Evolutionary conservation across 2,888 invertebrate genomes (phyloP).

Genomic region (Synergus umbraculus): DNA sequence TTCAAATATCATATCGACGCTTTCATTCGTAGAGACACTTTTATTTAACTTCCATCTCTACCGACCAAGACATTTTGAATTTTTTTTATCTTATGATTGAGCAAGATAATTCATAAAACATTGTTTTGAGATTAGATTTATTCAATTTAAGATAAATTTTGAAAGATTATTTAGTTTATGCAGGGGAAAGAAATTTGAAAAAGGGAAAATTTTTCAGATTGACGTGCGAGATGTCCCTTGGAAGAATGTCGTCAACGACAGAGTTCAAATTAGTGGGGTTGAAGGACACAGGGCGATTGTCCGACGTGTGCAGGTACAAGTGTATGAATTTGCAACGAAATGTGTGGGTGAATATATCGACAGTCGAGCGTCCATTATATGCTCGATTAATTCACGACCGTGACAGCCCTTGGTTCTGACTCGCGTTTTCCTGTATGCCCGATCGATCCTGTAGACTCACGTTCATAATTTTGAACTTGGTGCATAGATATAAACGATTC

Average conservation of each 20-base stretch:
- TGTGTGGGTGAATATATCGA: slow-evolving; percentile 63
- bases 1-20: slow-evolving; percentile 14
- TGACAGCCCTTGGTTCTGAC: slow-evolving; percentile 65
- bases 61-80: neutral
- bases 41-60: neutral
- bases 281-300: slow-evolving; percentile 62
- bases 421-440: slow-evolving; percentile 51
- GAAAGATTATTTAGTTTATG: neutral
- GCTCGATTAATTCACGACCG: slow-evolving; percentile 76
- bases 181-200: neutral
- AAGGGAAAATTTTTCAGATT: neutral
- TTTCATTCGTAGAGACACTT: neutral
- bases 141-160: neutral
- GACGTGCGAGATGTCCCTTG: slow-evolving; percentile 39
- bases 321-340: slow-evolving; percentile 16
- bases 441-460: slow-evolving; percentile 57
- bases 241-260: slow-evolving; percentile 68
- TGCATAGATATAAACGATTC: slow-evolving; percentile 30
- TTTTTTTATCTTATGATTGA: neutral
- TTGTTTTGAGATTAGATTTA: neutral
- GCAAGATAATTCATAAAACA: neutral
- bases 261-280: slow-evolving; percentile 56
- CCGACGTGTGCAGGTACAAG: slow-evolving; percentile 64
- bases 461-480: slow-evolving; percentile 53
- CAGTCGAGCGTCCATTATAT: slow-evolving; percentile 75